These are phyloP conservation scores for Miltochrista miniata DNA, from an alignment of 2,888 invertebrate genomes.

Conservation along the genomic window DNA sequence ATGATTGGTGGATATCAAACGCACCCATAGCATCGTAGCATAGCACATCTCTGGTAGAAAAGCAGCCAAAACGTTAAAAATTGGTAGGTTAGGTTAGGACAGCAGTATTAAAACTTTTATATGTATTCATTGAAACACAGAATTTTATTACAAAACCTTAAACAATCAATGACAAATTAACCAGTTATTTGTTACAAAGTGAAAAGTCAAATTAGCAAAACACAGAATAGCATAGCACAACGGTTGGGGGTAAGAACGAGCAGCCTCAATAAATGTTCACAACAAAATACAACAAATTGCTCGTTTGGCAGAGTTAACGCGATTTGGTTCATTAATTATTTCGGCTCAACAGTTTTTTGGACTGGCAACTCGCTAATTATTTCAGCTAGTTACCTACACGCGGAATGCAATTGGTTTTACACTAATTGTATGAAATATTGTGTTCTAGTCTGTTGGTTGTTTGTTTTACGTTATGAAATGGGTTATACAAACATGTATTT, in stretches of 20 bases:
- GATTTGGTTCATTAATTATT: constrained; percentile 37
- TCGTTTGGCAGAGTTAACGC: constrained; percentile 20
- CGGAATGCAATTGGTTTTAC: constrained; percentile 18
- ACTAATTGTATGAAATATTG: constrained; percentile 3
- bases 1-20: too few species aligned
- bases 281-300: constrained; percentile 27
- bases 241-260: too few species aligned
- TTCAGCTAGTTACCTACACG: constrained; percentile 6
- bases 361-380: constrained; percentile 31
- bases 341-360: constrained; percentile 36
- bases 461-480: too few species aligned
- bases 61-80: too few species aligned
- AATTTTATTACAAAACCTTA: too few species aligned
- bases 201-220: constrained; percentile 4
- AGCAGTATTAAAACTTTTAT: too few species aligned
- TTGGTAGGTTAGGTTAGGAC: too few species aligned
- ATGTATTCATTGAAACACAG: too few species aligned
- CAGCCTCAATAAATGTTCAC: constrained; percentile 29
- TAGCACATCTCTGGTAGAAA: too few species aligned
- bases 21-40: too few species aligned
- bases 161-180: neutral
- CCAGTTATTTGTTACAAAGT: neutral
- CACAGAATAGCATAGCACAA: constrained; percentile 6
- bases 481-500: too few species aligned
- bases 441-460: neutral